Conservation (phyloP, 1,140 invertebrate genomes). For the Neodiprion lecontei region DNA sequence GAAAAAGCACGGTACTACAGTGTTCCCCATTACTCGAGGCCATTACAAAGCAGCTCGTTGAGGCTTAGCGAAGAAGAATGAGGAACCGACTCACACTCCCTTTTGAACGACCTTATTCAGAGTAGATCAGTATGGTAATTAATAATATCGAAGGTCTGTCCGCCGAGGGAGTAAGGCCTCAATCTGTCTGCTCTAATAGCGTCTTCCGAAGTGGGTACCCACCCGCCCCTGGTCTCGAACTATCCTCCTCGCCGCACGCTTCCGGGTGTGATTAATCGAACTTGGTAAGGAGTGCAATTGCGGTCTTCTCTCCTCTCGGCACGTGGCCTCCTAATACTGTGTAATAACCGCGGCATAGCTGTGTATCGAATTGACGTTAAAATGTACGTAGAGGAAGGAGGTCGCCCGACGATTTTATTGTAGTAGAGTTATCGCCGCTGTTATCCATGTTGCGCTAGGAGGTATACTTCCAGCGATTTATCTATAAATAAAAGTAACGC, state of each 20-base stretch:
- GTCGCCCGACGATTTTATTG: neutral
- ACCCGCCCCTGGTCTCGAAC: neutral
- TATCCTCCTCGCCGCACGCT: neutral
- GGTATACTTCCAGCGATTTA: too few relatives aligned
- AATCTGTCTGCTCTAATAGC: constrained; percentile 2
- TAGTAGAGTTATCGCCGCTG: neutral
- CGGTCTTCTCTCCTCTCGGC: neutral
- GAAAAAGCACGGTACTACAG: too few relatives aligned
- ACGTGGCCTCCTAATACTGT: neutral
- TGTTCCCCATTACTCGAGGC: too few relatives aligned
- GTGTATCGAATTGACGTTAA: too few relatives aligned
- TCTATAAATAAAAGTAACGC: too few relatives aligned
- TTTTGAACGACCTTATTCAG: too few relatives aligned
- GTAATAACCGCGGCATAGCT: too few relatives aligned
- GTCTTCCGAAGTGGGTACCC: neutral
- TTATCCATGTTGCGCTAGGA: neutral
- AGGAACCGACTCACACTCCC: too few relatives aligned
- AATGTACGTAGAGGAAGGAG: neutral
- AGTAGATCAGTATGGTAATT: too few relatives aligned
- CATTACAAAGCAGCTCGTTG: too few relatives aligned
- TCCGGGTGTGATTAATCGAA: constrained; percentile 4
- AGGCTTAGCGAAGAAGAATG: too few relatives aligned
- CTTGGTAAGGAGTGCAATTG: neutral
- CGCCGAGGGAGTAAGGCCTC: neutral
- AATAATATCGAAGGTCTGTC: too few relatives aligned